Conservation (phyloP, 1,140 invertebrate species). For the Scylla paramamosain region DNA sequence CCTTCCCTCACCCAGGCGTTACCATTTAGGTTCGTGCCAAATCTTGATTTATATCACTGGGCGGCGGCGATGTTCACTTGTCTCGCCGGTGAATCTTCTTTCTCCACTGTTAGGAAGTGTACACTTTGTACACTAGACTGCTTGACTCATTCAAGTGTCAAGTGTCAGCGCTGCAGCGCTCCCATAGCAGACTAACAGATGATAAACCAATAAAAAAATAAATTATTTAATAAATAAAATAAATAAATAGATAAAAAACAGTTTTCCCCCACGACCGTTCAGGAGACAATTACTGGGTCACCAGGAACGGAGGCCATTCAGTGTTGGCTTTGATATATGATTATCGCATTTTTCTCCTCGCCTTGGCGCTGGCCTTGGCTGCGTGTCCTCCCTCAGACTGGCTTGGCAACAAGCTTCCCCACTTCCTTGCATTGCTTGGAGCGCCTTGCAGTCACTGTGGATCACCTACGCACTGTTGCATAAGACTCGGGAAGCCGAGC, state of each 20-base stretch:
- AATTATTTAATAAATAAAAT: too few relatives aligned
- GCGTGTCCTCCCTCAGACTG: not conserved
- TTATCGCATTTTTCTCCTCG: not conserved
- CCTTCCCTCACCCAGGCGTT: not conserved
- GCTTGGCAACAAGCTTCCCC: not conserved
- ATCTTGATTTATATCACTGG: not conserved
- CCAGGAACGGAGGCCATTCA: too few relatives aligned
- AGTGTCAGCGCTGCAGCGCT: not conserved
- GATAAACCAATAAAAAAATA: not conserved
- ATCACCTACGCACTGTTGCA: not conserved
- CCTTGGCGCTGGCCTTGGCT: not conserved
- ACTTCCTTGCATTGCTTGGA: not conserved
- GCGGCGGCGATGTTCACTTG: not conserved
- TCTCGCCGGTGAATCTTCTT: not conserved
- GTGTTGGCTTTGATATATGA: not conserved
- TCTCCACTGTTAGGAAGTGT: too few relatives aligned
- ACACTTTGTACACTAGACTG: too few relatives aligned
- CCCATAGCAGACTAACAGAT: not conserved
- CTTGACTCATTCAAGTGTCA: too few relatives aligned
- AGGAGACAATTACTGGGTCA: too few relatives aligned
- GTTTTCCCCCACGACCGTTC: too few relatives aligned
- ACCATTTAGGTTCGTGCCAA: not conserved
- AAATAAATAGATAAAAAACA: too few relatives aligned
- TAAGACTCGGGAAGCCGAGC: not conserved
- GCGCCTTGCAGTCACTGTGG: not conserved